Conservation (phyloP, 2,888 invertebrate species). For the Pelosia muscerda region DNA sequence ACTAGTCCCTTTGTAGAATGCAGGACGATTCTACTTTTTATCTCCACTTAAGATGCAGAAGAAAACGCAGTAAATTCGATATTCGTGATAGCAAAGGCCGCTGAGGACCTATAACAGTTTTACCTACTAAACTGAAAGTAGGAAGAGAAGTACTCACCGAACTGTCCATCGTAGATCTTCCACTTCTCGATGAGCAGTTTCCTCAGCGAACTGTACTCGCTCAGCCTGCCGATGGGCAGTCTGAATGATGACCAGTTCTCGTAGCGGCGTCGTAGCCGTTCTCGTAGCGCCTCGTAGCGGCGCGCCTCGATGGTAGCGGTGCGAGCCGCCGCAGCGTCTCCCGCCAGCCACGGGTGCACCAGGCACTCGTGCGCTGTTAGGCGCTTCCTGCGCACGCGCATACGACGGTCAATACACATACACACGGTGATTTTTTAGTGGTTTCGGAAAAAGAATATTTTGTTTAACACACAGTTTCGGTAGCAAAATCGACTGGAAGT, state of each 20-base stretch:
- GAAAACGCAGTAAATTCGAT: no score
- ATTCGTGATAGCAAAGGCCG: no score
- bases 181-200: constrained; percentile 98
- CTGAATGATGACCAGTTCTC: constrained; percentile 90
- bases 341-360: constrained; percentile 97
- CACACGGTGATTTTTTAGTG: no score
- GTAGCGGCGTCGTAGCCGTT: constrained; percentile 94
- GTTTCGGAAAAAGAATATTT: no score
- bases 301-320: constrained; percentile 93
- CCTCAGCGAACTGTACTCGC: constrained; percentile 98
- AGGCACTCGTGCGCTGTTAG: constrained; percentile 99
- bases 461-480: no score
- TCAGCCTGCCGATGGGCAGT: constrained; percentile 97
- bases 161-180: constrained; percentile 97
- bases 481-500: no score
- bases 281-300: constrained; percentile 94
- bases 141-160: constrained; percentile 88
- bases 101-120: not conserved
- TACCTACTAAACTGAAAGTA: not conserved
- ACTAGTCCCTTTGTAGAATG: no score
- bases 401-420: not conserved
- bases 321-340: constrained; percentile 91
- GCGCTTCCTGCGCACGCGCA: constrained; percentile 89
- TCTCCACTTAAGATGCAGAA: no score
- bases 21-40: no score